Evolutionary conservation across 2,888 invertebrate species (phyloP), one percentile per base, ranked within the genome.

Genomic region (Nymphalis polychloros): DNA sequence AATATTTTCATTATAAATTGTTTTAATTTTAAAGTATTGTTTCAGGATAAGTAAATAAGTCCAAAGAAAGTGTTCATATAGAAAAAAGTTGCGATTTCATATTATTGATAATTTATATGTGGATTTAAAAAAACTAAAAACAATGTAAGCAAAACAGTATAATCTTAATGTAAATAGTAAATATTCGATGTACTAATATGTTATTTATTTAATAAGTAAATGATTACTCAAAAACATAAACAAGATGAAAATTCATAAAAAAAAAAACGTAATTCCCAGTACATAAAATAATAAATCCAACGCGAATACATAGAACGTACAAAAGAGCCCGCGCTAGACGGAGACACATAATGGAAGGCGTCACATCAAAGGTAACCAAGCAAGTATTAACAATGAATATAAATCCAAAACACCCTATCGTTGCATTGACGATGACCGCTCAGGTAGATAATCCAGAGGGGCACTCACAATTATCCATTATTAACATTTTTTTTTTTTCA

Each of bases 391-490:
- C 66, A 66, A 64, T 79, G 76, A 72, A 19, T 76, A 68, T 76
- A 52, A 52, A 52, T 52, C 52, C 52, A 72, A 72, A 81, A 77
- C 75, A 77, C 82, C 79, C 80, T 61, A 48, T 48, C 75, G 71
- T 72, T 79, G 76, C 81, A 87, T 84, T 86, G 79, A 83, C 77
- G 76, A 74, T 72, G 78, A 81, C 77, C 88, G 75, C 76, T 87
- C 92, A 92, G 90, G 90, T 92, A 86, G 84, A 87, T 90, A 89
- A 92, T 90, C 88, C 84, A 75, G 74, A 76, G 83, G 87, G 88
- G 87, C 83, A 76, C 27, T 17, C 72, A 79, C 88, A 89, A 87
- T 87, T 87, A 87, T 89, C 82, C 80, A 72, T 85, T 84, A 87
- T 86, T 83, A 84, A 60, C 61, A 77, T 78, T 78, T 81, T 79